A percentile compares a stretch with the other conserved stretches of the same genome.
These are phyloP conservation scores for Dissostichus mawsoni DNA, from an alignment of 2,113 vertebrate species.

Conservation along the genomic window DNA sequence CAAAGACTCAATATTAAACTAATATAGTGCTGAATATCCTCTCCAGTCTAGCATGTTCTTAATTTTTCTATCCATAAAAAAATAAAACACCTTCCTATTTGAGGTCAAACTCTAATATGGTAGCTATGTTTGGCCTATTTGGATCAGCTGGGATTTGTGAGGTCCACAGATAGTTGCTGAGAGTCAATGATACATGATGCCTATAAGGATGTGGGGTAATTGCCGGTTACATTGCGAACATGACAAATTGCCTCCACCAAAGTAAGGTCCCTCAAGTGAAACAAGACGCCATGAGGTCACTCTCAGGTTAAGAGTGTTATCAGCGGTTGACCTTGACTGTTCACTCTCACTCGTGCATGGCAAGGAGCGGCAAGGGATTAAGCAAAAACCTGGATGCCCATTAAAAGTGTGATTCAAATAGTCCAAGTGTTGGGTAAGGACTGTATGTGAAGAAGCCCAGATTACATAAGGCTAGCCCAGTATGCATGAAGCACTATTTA, in stretches of 20 bases:
- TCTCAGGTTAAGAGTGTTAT: slow-evolving; percentile 72
- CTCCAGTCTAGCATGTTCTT: slow-evolving; percentile 5
- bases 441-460: not conserved
- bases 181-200: slow-evolving; percentile 80
- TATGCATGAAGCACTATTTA: not conserved
- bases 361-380: slow-evolving; percentile 37
- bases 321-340: slow-evolving; percentile 78
- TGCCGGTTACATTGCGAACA: slow-evolving; percentile 71
- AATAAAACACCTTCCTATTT: slow-evolving; percentile 38
- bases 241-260: slow-evolving; percentile 78
- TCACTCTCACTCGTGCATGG: slow-evolving; percentile 44
- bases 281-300: slow-evolving; percentile 63
- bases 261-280: slow-evolving; percentile 70
- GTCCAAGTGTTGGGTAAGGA: not conserved
- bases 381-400: slow-evolving; percentile 20
- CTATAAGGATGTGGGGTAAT: slow-evolving; percentile 77
- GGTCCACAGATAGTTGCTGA: slow-evolving; percentile 67
- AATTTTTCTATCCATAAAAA: slow-evolving; percentile 40
- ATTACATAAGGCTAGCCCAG: not conserved
- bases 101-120: slow-evolving; percentile 62
- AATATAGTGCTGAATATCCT: slow-evolving; percentile 17
- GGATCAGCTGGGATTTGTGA: slow-evolving; percentile 74
- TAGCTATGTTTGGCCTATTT: slow-evolving; percentile 65
- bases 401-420: slow-evolving; percentile 19
- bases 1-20: slow-evolving; percentile 46